A percentile compares a stretch with the other conserved stretches of the same genome.
Evolutionary conservation across 2,113 vertebrate species (phyloP).

Genomic region (Cyphomyrus plagiostoma): DNA sequence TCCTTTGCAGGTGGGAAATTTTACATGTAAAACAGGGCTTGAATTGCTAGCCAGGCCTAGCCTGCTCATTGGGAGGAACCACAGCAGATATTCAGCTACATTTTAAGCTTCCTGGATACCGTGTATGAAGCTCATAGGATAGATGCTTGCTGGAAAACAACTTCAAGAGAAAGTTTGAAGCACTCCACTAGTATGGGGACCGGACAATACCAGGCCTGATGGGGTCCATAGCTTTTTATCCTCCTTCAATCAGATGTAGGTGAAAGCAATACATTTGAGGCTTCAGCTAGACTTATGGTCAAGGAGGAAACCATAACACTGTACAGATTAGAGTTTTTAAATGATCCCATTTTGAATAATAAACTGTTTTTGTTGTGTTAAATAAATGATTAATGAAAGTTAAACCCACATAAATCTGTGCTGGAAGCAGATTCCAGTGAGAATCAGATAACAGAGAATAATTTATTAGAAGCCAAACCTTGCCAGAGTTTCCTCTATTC

Average conservation of each 20-base stretch:
- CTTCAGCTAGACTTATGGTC: neutral
- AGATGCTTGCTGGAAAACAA: neutral
- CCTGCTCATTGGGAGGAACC: neutral
- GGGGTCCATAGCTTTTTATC: neutral
- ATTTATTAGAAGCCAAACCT: neutral
- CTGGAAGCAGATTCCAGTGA: neutral
- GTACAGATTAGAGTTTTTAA: neutral
- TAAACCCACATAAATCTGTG: neutral
- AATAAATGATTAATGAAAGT: conserved; percentile 6
- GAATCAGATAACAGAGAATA: conserved; percentile 3
- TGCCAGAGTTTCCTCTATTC: neutral
- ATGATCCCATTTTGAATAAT: neutral
- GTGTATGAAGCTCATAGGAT: neutral
- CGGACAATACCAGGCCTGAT: neutral
- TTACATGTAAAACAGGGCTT: neutral
- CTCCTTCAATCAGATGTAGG: neutral
- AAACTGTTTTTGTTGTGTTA: neutral
- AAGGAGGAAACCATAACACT: neutral
- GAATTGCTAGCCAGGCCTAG: neutral
- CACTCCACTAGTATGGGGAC: neutral
- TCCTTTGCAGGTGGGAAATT: neutral
- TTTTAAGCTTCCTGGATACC: neutral
- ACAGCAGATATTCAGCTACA: neutral
- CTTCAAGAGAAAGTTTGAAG: neutral
- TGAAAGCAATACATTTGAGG: neutral